Percentiles rank a stretch among this genome's conserved stretches.
Evolutionary conservation across 2,888 invertebrate genomes (phyloP).

Genomic region (Spodoptera picta): DNA sequence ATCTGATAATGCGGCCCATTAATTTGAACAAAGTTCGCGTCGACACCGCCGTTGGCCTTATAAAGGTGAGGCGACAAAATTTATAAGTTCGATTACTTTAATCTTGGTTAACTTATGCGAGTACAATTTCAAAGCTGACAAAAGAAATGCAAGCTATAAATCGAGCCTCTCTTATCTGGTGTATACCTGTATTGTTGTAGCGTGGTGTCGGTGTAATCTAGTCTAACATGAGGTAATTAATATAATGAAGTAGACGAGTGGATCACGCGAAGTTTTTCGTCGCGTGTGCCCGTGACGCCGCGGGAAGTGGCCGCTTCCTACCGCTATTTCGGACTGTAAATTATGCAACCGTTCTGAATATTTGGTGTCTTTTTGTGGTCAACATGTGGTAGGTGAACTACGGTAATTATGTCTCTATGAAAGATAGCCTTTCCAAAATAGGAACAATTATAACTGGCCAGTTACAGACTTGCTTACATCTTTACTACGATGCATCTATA

Average conservation of each 20-base stretch:
- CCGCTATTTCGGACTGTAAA: slow-evolving; percentile 74
- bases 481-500: background rate
- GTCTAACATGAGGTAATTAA: slow-evolving; percentile 85
- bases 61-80: slow-evolving; percentile 89
- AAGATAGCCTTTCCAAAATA: background rate
- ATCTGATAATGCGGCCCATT: slow-evolving; percentile 88
- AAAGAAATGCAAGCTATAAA: slow-evolving; percentile 89
- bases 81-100: slow-evolving; percentile 89
- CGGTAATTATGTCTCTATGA: slow-evolving; percentile 47
- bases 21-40: slow-evolving; percentile 88
- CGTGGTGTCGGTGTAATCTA: slow-evolving; percentile 79
- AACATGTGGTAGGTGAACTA: slow-evolving; percentile 27
- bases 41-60: slow-evolving; percentile 86
- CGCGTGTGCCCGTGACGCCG: slow-evolving; percentile 71
- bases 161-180: slow-evolving; percentile 82
- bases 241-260: slow-evolving; percentile 82
- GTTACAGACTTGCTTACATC: background rate
- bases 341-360: slow-evolving; percentile 66
- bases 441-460: no score
- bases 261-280: slow-evolving; percentile 81
- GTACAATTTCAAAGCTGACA: slow-evolving; percentile 89
- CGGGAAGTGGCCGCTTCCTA: slow-evolving; percentile 65
- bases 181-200: slow-evolving; percentile 85
- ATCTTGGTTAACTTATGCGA: slow-evolving; percentile 89
- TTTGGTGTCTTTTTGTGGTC: slow-evolving; percentile 64